Percentiles rank a stretch among this genome's conserved stretches.
Conservation (phyloP, 2,888 invertebrate genomes). For the Agrotis ipsilon region DNA sequence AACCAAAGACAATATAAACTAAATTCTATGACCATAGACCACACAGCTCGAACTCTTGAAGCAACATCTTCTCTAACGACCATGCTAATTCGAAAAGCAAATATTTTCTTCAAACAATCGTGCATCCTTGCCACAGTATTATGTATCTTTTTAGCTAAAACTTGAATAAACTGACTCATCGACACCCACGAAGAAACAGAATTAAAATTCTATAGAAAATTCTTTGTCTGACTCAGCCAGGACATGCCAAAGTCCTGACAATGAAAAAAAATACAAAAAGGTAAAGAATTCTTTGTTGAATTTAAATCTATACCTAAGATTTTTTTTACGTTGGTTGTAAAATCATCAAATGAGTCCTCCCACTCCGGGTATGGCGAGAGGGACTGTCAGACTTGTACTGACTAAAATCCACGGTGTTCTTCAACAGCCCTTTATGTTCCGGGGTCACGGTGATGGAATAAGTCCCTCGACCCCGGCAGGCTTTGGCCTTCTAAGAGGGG, state of each 20-base stretch:
- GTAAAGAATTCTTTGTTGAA: constrained; percentile 21
- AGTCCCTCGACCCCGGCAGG: no score
- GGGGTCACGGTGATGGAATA: no score
- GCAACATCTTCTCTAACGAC: constrained; percentile 9
- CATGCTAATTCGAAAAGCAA: constrained; percentile 21
- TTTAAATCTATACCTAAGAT: no score
- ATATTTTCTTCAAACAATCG: constrained; percentile 43
- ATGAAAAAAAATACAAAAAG: constrained; percentile 26
- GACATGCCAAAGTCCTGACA: constrained; percentile 59
- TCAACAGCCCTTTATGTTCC: no score
- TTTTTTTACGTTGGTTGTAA: no score
- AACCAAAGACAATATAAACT: not conserved
- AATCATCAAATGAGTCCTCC: no score
- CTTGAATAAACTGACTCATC: constrained; percentile 47
- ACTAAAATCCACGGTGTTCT: no score
- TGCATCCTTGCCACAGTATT: constrained; percentile 6
- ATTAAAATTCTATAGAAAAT: constrained; percentile 64
- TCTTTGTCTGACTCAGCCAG: constrained; percentile 55
- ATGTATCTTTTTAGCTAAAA: constrained; percentile 44
- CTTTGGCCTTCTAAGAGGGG: no score
- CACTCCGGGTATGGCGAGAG: no score
- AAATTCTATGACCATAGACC: constrained; percentile 18
- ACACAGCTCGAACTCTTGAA: constrained; percentile 26
- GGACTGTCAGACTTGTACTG: no score
- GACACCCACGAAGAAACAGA: constrained; percentile 51